Evolutionary conservation across 2,797 vertebrate species (phyloP), one percentile per base, ranked within the genome.

Genomic region (Ctenochaetus hawaiiensis): DNA sequence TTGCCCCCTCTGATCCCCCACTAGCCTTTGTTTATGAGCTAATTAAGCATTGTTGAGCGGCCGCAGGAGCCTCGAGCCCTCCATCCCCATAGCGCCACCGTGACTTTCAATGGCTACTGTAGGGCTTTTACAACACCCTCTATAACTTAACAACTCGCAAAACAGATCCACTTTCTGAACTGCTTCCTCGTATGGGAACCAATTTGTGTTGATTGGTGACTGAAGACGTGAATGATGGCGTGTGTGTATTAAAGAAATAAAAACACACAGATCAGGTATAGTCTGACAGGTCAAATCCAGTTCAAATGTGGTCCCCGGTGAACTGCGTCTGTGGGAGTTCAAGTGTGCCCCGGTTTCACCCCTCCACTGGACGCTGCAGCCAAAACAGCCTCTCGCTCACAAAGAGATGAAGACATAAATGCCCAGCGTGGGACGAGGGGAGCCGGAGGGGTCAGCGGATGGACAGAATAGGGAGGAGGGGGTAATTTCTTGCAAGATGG

Each of bases 1-100:
- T 88, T 92, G 87, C 87, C 84, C 88, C 80, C 88, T 94, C 89
- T 93, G 93, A 94, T 94, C 91, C 91, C 88, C 90, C 82, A 82
- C 90, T 67, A 84, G 74, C 84, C 88, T 94, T 95, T 95, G 94
- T 96, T 95, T 94, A 94, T 91, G 92, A 93, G 93, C 94, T 95
- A 95, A 95, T 96, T 91, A 94, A 94, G 93, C 85, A 95, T 95
- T 95, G 93, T 93, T 92, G 56, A 52, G 64, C 56, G 72, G 64
- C 82, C 34, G 59, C 85, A 76, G 80, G 81, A 80, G 72, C 81
- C 80, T 72, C 20, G 0, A 77, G 70, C 63, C 53, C 71, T 72
- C 22, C 72, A 45, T 86, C 76, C 72, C 80, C 58, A 80, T 49
- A 87, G 84, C 34, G 13, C 84, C 89, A 77, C 73, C 62, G 22